Conservation (phyloP, 2,797 vertebrate genomes). For the Cirrhinus molitorella region DNA sequence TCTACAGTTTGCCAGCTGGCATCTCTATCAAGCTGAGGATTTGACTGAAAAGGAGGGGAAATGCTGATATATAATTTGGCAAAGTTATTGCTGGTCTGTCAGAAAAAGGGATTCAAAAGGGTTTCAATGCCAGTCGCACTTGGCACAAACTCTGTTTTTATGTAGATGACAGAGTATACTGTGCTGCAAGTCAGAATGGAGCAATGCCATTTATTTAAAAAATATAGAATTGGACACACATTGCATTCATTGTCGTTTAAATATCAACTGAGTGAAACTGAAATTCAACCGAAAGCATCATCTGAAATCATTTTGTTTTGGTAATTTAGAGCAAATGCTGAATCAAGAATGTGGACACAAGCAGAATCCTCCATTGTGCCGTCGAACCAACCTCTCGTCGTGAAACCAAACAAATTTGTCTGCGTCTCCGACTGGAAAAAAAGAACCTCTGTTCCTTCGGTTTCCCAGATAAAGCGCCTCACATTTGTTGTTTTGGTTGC, state of each 20-base stretch:
- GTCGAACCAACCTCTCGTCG: slow-evolving; percentile 12
- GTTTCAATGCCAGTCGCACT: not conserved
- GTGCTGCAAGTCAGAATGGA: not conserved
- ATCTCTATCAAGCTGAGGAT: not conserved
- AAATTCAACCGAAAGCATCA: too few species aligned
- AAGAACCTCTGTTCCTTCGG: slow-evolving; percentile 38
- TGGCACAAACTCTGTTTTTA: not conserved
- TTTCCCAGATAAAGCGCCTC: slow-evolving; percentile 40
- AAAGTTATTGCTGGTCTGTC: not conserved
- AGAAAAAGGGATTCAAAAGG: slow-evolving; percentile 3
- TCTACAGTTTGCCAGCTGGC: not conserved
- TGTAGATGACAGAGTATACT: not conserved
- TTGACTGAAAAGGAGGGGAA: not conserved
- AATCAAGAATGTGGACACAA: not conserved
- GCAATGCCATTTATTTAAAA: not conserved
- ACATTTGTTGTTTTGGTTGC: slow-evolving; percentile 47
- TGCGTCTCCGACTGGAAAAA: slow-evolving; percentile 23
- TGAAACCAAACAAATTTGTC: slow-evolving; percentile 30
- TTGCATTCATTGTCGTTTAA: slow-evolving; percentile 1
- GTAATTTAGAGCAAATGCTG: not conserved
- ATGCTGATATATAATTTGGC: not conserved
- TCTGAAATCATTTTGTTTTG: too few species aligned
- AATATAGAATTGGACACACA: not conserved
- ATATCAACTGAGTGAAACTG: too few species aligned
- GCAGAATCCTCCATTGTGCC: not conserved